Evolutionary conservation across 2,113 vertebrate species (phyloP), one percentile per base, ranked within the genome.

Genomic region (Paramormyrops kingsleyae): DNA sequence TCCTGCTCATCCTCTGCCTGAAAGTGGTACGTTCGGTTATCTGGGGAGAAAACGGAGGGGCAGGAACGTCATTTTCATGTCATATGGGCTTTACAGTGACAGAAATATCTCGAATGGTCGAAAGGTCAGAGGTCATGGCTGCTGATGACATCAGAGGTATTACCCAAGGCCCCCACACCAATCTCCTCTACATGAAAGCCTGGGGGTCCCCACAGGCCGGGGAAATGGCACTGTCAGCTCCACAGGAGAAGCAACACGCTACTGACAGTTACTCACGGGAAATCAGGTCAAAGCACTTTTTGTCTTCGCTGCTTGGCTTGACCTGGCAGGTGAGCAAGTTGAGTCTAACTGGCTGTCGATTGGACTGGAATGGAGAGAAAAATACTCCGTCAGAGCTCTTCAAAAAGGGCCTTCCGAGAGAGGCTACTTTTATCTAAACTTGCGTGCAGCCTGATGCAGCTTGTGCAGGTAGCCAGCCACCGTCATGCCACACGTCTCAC

Each of bases 281-380:
- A 95, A 98, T 97, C 87, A 98, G 93, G 93, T 97, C 97, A 91
- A 98, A 98, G 88, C 97, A 97, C 90, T 97, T 97, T 94, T 97
- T 97, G 93, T 98, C 97, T 92, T 98, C 97, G 0, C 96, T 95
- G 27, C 96, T 97, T 4, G 97, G 97, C 92, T 98, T 98, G 93
- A 98, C 97, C 90, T 98, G 97, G 93, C 97, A 98, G 92, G 97
- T 98, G 85, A 98, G 93, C 80, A 98, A 95, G 95, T 98, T 98
- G 92, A 98, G 90, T 92, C 97, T 97, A 74, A 97, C 96, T 31
- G 97, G 97, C 17, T 97, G 97, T 91, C 97, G 96, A 94, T 98
- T 98, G 87, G 97, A 97, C 97, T 98, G 92, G 86, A 94, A 35
- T 74, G 46, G 35, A 89, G 50, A 90, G 90, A 44, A 50, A 62